phyloP scores from a whole-genome alignment of 2,888 invertebrate species.

The Megamerina dolium region DNA sequence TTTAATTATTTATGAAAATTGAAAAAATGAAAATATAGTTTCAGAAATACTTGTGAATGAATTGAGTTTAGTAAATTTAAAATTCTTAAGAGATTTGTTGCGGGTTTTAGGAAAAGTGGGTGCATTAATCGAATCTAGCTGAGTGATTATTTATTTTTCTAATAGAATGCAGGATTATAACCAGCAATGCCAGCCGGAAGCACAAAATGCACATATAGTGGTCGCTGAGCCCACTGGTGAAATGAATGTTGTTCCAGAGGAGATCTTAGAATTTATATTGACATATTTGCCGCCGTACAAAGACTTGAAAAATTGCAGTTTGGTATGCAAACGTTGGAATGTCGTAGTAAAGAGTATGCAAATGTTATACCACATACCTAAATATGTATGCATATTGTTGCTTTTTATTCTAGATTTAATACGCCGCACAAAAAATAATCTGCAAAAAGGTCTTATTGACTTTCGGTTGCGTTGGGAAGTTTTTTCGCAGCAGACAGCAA shows the following conservation, averaged over 20 bases:
- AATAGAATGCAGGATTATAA: too few relatives aligned
- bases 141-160: too few relatives aligned
- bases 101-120: too few relatives aligned
- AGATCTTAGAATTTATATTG: slow-evolving; percentile 88
- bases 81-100: too few relatives aligned
- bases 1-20: too few relatives aligned
- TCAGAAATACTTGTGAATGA: too few relatives aligned
- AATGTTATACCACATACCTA: background rate
- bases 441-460: slow-evolving; percentile 69
- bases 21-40: too few relatives aligned
- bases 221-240: too few relatives aligned
- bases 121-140: too few relatives aligned
- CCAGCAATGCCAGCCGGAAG: too few relatives aligned
- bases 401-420: slow-evolving; percentile 64
- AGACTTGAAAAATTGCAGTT: slow-evolving; percentile 79
- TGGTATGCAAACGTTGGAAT: slow-evolving; percentile 84
- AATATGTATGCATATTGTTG: slow-evolving; percentile 20
- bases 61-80: too few relatives aligned
- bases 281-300: slow-evolving; percentile 83
- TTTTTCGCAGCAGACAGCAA: slow-evolving; percentile 40
- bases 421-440: slow-evolving; percentile 64
- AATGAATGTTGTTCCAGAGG: slow-evolving; percentile 66
- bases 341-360: slow-evolving; percentile 73
- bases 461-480: slow-evolving; percentile 73
- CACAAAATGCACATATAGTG: too few relatives aligned